Evolutionary conservation across 2,797 vertebrate species (phyloP).

Genomic region (Helarctos malayanus): DNA sequence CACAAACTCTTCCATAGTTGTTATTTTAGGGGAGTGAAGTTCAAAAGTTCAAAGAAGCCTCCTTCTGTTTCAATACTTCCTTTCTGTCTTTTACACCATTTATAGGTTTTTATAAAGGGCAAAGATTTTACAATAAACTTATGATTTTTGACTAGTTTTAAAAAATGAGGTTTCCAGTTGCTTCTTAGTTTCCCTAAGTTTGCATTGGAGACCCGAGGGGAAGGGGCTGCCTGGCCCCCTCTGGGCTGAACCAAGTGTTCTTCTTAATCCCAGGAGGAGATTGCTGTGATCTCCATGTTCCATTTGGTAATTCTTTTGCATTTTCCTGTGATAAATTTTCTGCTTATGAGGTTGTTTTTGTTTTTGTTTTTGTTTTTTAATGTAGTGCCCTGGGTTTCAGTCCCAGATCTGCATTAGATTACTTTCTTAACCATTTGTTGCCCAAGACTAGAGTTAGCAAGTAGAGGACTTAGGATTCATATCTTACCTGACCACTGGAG

Average conservation of each 20-base stretch:
- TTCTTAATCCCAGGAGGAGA: neutral
- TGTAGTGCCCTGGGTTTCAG: neutral
- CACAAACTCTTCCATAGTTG: neutral
- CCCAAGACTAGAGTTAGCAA: neutral
- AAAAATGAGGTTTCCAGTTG: neutral
- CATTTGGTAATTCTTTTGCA: neutral
- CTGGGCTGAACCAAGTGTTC: neutral
- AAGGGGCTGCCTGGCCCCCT: neutral
- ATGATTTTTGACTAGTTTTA: neutral
- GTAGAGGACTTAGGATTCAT: neutral
- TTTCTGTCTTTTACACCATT: neutral
- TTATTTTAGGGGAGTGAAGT: neutral
- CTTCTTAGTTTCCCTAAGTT: neutral
- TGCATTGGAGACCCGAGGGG: neutral
- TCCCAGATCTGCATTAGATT: neutral
- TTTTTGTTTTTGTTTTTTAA: neutral
- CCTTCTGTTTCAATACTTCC: neutral
- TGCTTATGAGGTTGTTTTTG: neutral
- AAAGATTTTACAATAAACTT: slow-evolving; percentile 11
- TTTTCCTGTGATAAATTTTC: neutral
- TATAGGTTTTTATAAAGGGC: neutral
- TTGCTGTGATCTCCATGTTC: neutral
- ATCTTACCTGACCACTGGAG: neutral
- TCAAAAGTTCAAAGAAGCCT: neutral
- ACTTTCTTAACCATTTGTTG: neutral